Evolutionary conservation across 2,113 vertebrate species (phyloP), one percentile per base, ranked within the genome.

Genomic region (Oreochromis niloticus): DNA sequence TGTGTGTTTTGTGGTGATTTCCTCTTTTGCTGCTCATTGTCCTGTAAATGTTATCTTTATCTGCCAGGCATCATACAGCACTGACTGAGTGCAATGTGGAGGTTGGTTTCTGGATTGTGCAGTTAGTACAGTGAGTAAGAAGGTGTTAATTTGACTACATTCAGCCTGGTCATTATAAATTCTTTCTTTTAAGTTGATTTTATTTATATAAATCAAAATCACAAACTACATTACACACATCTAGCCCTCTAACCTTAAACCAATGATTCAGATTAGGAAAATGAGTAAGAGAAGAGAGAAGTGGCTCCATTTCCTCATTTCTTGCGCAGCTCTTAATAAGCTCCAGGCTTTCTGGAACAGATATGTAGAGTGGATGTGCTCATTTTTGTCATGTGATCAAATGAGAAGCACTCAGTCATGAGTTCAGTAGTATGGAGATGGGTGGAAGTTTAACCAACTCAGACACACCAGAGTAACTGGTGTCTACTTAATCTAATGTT

Each of bases 41-140:
- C 59, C 71, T 63, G 56, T 54, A 56, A 89, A 83, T 92, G 94
- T 94, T 94, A 94, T 94, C 92, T 89, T 56, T 61, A 48, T 43
- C 85, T 27, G 34, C 14, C 94, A 93, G 90, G 63, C 87, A 2
- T 89, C 56, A 32, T 13, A 46, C 57, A 71, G 39, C 24, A 8
- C 22, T 80, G n/a, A 43, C 43, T 16, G 30, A 48, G 14, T 56
- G 22, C 83, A 85, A 36, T 24, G 4, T 75, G 34, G 22, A 54
- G 22, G 50, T 22, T 41, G 41, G 55, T 82, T 68, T 68, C 30
- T 39, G 41, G 52, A 50, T 41, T 57, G 41, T 80, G 59, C 54
- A 19, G 46, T 36, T 41, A 63, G 22, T 13, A 61, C 6, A 46
- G 27, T 43, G 41, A 57, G 12, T 19, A 14, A 75, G 22, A 19